These are phyloP conservation scores for Threskiornis aethiopicus DNA, from an alignment of 2,797 vertebrate genomes.

Conservation along the genomic window DNA sequence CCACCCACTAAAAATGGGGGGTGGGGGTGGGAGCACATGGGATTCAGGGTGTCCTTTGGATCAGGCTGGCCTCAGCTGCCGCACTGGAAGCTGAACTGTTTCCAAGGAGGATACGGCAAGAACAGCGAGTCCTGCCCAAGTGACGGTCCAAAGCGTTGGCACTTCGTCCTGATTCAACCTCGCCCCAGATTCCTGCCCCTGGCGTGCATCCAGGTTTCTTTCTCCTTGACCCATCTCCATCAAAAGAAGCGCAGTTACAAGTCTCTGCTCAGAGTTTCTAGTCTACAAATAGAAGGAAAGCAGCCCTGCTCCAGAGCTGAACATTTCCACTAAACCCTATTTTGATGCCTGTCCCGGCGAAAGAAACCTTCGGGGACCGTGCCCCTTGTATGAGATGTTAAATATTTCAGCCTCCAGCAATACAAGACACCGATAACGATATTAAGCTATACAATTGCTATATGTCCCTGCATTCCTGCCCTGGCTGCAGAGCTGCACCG, in stretches of 20 bases:
- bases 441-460: background rate
- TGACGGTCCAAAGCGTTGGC: constrained; percentile 11
- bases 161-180: constrained; percentile 53
- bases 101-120: constrained; percentile 34
- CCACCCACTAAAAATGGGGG: background rate
- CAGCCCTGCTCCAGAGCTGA: background rate
- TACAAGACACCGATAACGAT: background rate
- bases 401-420: constrained; percentile 6
- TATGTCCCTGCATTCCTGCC: background rate
- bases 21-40: background rate
- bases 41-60: constrained; percentile 6
- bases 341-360: background rate
- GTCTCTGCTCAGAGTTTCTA: background rate
- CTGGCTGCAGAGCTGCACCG: background rate
- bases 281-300: constrained; percentile 64
- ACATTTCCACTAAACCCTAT: constrained; percentile 44
- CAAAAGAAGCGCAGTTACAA: background rate
- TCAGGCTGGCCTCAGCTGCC: constrained; percentile 7
- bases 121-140: constrained; percentile 55
- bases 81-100: background rate
- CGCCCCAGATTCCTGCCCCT: constrained; percentile 56
- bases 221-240: constrained; percentile 65
- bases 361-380: background rate
- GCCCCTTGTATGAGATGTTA: background rate
- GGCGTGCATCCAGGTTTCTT: constrained; percentile 46